Evolutionary conservation across 2,888 invertebrate genomes (phyloP), one percentile per base, ranked within the genome.

Genomic region (Escarpia spicata): DNA sequence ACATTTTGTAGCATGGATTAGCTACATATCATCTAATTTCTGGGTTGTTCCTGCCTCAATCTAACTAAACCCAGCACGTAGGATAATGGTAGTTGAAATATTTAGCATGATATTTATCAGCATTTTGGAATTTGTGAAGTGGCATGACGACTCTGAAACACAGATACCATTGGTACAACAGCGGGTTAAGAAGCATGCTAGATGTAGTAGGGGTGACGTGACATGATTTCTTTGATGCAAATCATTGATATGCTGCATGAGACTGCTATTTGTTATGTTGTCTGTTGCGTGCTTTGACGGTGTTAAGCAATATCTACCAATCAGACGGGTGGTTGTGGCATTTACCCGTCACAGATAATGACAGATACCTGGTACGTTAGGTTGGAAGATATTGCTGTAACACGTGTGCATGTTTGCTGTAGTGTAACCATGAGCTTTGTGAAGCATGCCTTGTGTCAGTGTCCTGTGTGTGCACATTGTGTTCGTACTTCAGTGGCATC

Each of bases 401-500:
- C 52, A 52, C 52, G 8, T 52, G 4, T 75, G 75, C 75, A 75
- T 75, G 75, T 75, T 26, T 75, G 91, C 91, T 91, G 91, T 26
- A 75, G 26, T 91, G 91, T 26, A 75, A 75, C 26, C 6, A 75
- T 26, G 4, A n/a, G 75, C 75, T 75, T 75, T 75, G 75, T 75
- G 75, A 75, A 75, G 75, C 75, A 58, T 93, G 52, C 37, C n/a
- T 37, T n/a, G 37, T 91, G 43, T 43, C 37, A 43, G n/a, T 37
- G 91, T 91, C 3, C 10, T 91, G 19, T 37, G 52, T 91, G 4
- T 31, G 43, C 44, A 15, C 15, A 52, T 12, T 91, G 26, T 91
- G 91, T 91, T 43, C 91, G 37, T 91, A 26, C 44, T 37, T 43
- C 91, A 37, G 43, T 43, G 52, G 92, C 43, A 93, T 95, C 92